A percentile compares a stretch with the other conserved stretches of the same genome.
Conservation (phyloP, 1,140 invertebrate genomes). For the Conus ventricosus region DNA sequence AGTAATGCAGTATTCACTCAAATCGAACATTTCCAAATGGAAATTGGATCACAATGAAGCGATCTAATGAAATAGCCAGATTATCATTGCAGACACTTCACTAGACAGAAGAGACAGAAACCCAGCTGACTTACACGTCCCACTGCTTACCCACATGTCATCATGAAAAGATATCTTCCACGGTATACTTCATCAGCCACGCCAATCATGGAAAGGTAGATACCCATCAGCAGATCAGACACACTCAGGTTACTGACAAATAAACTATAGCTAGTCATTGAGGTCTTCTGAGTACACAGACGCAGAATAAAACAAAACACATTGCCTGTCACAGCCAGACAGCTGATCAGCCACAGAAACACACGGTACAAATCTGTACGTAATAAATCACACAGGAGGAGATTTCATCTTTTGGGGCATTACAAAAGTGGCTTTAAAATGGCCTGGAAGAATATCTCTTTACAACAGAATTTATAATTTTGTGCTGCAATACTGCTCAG, state of each 20-base stretch:
- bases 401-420: background rate
- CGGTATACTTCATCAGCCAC: background rate
- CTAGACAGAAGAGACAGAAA: background rate
- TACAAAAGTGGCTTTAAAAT: background rate
- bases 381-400: background rate
- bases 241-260: background rate
- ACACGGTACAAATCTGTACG: background rate
- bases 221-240: conserved; percentile 3
- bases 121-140: background rate
- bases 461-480: background rate
- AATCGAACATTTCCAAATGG: background rate
- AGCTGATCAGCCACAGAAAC: background rate
- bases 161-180: background rate
- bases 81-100: background rate
- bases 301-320: background rate
- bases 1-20: background rate
- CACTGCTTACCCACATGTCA: background rate
- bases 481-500: background rate
- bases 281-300: no score
- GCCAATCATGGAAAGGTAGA: conserved; percentile 6
- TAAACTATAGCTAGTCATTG: background rate
- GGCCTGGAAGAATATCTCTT: no score
- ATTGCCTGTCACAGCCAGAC: background rate
- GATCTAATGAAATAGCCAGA: background rate
- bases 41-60: background rate